Percentiles rank a stretch among this genome's conserved stretches.
These are phyloP conservation scores for Forbesichthys papilliferus DNA, from an alignment of 2,113 vertebrate species.

Conservation along the genomic window DNA sequence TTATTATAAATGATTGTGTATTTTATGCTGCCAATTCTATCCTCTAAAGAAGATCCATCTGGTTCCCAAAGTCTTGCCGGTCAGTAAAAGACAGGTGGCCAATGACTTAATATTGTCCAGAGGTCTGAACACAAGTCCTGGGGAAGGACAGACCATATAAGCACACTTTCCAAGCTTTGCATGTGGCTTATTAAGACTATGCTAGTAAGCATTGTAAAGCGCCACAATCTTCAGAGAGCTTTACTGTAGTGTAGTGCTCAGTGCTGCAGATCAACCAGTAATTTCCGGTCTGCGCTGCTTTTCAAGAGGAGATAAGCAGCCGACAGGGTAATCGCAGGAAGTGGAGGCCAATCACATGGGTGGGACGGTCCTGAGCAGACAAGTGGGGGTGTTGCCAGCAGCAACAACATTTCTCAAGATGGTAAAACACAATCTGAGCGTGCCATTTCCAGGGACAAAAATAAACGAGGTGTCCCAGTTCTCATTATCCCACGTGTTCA, in stretches of 20 bases:
- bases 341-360: conserved; percentile 61
- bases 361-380: conserved; percentile 28
- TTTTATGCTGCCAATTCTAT: too few relatives aligned
- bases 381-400: background rate
- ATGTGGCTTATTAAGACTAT: conserved; percentile 19
- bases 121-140: conserved; percentile 1
- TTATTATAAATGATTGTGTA: too few relatives aligned
- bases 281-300: conserved; percentile 63
- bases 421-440: background rate
- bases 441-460: conserved; percentile 57
- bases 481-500: conserved; percentile 20
- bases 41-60: too few relatives aligned
- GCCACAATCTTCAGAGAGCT: conserved; percentile 35
- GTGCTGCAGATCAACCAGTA: conserved; percentile 42
- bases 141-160: conserved; percentile 1
- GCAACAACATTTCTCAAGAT: conserved; percentile 21
- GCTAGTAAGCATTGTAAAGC: conserved; percentile 30
- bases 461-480: conserved; percentile 63
- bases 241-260: conserved; percentile 20
- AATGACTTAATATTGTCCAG: conserved; percentile 8
- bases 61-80: too few relatives aligned
- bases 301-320: conserved; percentile 50
- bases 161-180: conserved; percentile 2
- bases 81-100: conserved; percentile 8
- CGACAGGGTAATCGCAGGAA: conserved; percentile 70